These are phyloP conservation scores for Odontamblyopus lacepedii DNA, from an alignment of 2,797 vertebrate species.

Conservation along the genomic window DNA sequence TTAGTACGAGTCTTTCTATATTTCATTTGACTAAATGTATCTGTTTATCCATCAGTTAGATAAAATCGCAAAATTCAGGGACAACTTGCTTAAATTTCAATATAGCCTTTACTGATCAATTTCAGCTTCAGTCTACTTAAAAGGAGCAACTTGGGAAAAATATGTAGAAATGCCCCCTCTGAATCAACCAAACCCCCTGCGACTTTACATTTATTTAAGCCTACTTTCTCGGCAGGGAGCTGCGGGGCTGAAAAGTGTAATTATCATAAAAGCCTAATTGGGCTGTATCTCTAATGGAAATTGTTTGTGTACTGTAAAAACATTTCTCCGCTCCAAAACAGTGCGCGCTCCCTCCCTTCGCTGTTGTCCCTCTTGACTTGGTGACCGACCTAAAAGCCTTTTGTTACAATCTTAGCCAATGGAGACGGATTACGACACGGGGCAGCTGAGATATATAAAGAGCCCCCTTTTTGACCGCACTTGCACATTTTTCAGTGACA, in stretches of 20 bases:
- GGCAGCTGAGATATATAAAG: slow-evolving; percentile 95
- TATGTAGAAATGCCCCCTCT: background rate
- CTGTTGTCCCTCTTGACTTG: slow-evolving; percentile 84
- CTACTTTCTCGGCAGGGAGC: slow-evolving; percentile 15
- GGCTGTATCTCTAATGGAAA: slow-evolving; percentile 42
- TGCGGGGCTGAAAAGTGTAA: slow-evolving; percentile 17
- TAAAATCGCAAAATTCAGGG: background rate
- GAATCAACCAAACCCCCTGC: background rate
- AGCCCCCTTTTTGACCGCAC: slow-evolving; percentile 80
- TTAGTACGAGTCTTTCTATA: background rate
- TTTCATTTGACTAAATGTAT: background rate
- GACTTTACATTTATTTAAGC: slow-evolving; percentile 13
- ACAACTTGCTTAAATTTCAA: background rate
- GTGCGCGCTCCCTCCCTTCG: slow-evolving; percentile 70
- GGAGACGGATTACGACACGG: slow-evolving; percentile 95
- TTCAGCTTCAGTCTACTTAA: background rate
- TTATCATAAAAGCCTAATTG: slow-evolving; percentile 48
- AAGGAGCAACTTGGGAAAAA: background rate
- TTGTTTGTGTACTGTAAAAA: slow-evolving; percentile 64
- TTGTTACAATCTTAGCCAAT: slow-evolving; percentile 98
- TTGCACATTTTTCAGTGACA: slow-evolving; percentile 88
- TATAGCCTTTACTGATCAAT: background rate
- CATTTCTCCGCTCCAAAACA: slow-evolving; percentile 63
- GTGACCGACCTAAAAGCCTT: slow-evolving; percentile 96
- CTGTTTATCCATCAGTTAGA: background rate